Evolutionary conservation across 1,140 invertebrate species (phyloP).

Genomic region (Fopius arisanus): DNA sequence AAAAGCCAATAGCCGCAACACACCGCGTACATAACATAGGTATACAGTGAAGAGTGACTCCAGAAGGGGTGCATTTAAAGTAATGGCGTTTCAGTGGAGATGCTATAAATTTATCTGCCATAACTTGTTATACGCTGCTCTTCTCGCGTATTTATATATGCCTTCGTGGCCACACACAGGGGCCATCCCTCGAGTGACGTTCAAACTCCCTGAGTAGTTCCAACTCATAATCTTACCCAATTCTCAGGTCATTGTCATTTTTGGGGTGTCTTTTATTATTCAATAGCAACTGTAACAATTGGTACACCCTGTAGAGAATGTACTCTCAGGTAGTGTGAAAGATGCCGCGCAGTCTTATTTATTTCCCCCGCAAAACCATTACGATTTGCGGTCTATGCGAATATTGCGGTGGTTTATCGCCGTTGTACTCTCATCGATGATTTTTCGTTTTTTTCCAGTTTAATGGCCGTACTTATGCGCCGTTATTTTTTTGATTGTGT

Average conservation of each 20-base stretch:
- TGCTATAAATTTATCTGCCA: constrained; percentile 68
- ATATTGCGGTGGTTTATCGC: constrained; percentile 26
- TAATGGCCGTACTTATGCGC: constrained; percentile 26
- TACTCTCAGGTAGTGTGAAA: constrained; percentile 12
- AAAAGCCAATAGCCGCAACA: constrained; percentile 54
- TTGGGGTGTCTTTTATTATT: constrained; percentile 23
- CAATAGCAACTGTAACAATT: constrained; percentile 46
- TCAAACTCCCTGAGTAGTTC: neutral
- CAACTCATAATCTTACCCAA: constrained; percentile 23
- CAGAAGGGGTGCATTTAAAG: constrained; percentile 62
- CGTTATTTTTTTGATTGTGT: constrained; percentile 25
- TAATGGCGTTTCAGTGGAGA: constrained; percentile 66
- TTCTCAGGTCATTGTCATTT: constrained; percentile 36
- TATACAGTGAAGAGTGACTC: constrained; percentile 28
- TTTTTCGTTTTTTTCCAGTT: constrained; percentile 17
- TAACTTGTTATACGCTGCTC: constrained; percentile 65
- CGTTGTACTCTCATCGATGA: constrained; percentile 10
- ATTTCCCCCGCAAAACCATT: constrained; percentile 32
- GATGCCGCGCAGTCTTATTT: constrained; percentile 24
- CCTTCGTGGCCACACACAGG: constrained; percentile 62
- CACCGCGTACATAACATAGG: constrained; percentile 21
- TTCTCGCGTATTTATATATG: constrained; percentile 65
- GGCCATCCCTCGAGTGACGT: constrained; percentile 28
- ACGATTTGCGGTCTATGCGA: constrained; percentile 39
- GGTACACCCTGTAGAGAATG: constrained; percentile 27